Conservation (phyloP, 1,140 invertebrate species). For the Drosophila kurseongensis region DNA sequence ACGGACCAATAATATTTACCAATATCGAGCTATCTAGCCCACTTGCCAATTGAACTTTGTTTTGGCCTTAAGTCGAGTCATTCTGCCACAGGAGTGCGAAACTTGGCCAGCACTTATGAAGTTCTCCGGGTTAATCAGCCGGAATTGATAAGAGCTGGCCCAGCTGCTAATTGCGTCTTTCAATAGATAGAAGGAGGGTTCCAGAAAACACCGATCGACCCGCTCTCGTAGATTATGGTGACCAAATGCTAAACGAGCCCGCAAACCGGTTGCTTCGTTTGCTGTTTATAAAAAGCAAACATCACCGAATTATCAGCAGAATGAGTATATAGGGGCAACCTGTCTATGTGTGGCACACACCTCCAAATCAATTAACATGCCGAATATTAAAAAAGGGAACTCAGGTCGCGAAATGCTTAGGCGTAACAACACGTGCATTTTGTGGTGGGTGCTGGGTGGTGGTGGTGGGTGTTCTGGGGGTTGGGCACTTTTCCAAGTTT, state of each 20-base stretch:
- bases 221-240: conserved; percentile 1
- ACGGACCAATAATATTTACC: background rate
- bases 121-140: conserved; percentile 8
- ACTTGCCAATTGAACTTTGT: conserved; percentile 52
- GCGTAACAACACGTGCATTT: conserved; percentile 19
- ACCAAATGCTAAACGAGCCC: conserved; percentile 11
- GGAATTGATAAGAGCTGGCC: conserved; percentile 24
- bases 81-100: conserved; percentile 3
- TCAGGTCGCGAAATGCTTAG: background rate
- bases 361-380: conserved; percentile 55
- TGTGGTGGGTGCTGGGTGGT: background rate
- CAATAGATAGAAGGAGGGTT: conserved; percentile 21
- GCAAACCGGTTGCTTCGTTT: conserved; percentile 40
- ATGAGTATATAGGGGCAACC: conserved; percentile 13
- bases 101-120: conserved; percentile 14
- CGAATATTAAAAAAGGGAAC: conserved; percentile 14
- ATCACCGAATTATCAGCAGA: conserved; percentile 52
- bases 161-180: conserved; percentile 27
- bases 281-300: conserved; percentile 27
- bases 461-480: conserved; percentile 2
- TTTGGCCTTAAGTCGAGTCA: conserved; percentile 17
- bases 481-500: conserved; percentile 48
- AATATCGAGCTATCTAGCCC: background rate
- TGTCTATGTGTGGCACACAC: conserved; percentile 46
- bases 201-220: conserved; percentile 10